A percentile compares a stretch with the other conserved stretches of the same genome.
phyloP scores from a whole-genome alignment of 2,797 vertebrate genomes.

The Notolepis coatsorum region DNA sequence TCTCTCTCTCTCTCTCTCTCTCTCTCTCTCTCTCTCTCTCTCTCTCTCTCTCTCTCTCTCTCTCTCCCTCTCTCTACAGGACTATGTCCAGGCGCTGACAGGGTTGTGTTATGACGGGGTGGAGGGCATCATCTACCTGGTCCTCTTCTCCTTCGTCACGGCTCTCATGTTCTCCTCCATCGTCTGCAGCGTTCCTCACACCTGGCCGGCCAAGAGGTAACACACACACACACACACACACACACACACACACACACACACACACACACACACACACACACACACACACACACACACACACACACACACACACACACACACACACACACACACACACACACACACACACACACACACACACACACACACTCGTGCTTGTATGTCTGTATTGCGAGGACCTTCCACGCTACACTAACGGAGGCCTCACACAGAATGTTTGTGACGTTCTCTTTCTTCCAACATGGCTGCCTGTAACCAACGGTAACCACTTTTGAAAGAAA shows the following conservation, averaged over 20 bases:
- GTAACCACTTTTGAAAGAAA: too few species aligned
- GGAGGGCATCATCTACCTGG: constrained; percentile 98
- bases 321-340: not conserved
- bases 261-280: constrained; percentile 9
- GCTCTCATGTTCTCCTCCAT: constrained; percentile 99
- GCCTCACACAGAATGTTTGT: too few species aligned
- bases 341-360: not conserved
- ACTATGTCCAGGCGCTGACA: constrained; percentile 94
- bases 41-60: not conserved
- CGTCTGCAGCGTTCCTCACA: constrained; percentile 96
- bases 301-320: not conserved
- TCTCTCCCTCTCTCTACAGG: too few species aligned
- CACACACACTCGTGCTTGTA: not conserved
- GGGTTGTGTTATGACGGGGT: constrained; percentile 97
- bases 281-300: constrained; percentile 6
- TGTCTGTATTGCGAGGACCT: too few species aligned
- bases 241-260: constrained; percentile 5
- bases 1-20: not conserved
- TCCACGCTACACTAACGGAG: too few species aligned
- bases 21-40: not conserved
- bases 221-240: constrained; percentile 38
- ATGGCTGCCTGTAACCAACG: too few species aligned
- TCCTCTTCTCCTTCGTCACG: constrained; percentile 97
- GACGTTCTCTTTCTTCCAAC: too few species aligned
- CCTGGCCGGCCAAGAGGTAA: constrained; percentile 97